Conservation (phyloP, 1,140 invertebrate genomes). For the Formica selysi region DNA sequence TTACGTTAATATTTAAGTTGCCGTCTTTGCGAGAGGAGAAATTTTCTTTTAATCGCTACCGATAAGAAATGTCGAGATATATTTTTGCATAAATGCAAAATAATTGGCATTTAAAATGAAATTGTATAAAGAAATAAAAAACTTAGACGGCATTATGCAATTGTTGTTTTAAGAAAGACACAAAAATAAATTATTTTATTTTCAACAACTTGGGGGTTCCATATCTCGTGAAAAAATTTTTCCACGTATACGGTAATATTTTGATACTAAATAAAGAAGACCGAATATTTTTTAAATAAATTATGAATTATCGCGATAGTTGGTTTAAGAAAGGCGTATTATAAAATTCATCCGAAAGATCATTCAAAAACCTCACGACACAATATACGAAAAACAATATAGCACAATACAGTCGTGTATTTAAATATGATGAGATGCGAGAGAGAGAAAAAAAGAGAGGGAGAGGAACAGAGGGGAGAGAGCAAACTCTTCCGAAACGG, state of each 20-base stretch:
- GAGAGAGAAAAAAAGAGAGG: background rate
- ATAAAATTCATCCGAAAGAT: background rate
- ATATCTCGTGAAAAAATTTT: background rate
- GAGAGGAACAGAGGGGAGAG: background rate
- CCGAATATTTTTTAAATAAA: background rate
- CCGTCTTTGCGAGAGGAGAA: background rate
- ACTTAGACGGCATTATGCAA: background rate
- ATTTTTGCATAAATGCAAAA: background rate
- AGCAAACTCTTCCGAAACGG: conserved; percentile 37
- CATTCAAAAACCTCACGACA: background rate
- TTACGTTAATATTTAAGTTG: background rate
- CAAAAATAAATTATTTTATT: background rate
- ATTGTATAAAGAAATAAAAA: background rate
- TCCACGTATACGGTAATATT: background rate
- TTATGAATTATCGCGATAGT: background rate
- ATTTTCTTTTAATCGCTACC: conserved; percentile 27
- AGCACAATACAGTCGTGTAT: conserved; percentile 12
- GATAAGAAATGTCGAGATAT: conserved; percentile 9
- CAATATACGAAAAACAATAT: background rate
- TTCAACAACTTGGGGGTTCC: too few species aligned
- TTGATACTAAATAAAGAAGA: background rate
- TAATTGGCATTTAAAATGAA: background rate
- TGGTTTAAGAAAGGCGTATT: background rate
- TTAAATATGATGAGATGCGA: conserved; percentile 8
- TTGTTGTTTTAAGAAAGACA: background rate